Evolutionary conservation across 2,888 invertebrate species (phyloP), one percentile per base, ranked within the genome.

Genomic region (Cheilosia pagana): DNA sequence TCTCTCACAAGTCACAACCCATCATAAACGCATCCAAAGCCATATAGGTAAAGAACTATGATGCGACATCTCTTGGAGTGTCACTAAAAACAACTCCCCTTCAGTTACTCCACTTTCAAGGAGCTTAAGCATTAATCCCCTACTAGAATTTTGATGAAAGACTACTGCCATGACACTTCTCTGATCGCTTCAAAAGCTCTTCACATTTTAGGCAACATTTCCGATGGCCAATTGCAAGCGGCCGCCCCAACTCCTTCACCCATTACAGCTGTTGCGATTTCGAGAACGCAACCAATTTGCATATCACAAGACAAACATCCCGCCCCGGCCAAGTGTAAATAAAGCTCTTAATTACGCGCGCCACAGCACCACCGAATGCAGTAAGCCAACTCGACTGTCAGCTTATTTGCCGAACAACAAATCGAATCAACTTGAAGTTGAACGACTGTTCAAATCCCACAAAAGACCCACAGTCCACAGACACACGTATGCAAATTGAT

Each of bases 401-500:
- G 35, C 23, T 62, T 55, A 65, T 65, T 63, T 63, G 65, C 25
- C 25, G 41, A 60, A 60, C 50, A 67, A 43, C 71, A 78, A 71
- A 52, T 65, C 52, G 28, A 70, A 79, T 57, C 71, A 65, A 57
- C 57, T 63, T 19, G 25, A 23, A 28, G 12, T 35, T 35, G 41
- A 19, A n/a, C 43, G 35, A 35, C 35, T 35, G 35, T 53, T 45
- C 35, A 63, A 65, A 23, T 62, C 45, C 12, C n/a, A n/a, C 14
- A 16, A 35, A 28, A 50, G 19, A 50, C 8, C 53, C 65, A 53
- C 52, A 45, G 68, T n/a, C n/a, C n/a, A n/a, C n/a, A n/a, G n/a
- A n/a, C n/a, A 60, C 67, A 60, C 67, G 53, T 43, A 63, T 45
- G 79, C 72, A 59, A 70, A 70, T 74, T 59, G 50, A 5, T 59